Conservation (phyloP, 2,113 vertebrate species). For the Nestor notabilis region DNA sequence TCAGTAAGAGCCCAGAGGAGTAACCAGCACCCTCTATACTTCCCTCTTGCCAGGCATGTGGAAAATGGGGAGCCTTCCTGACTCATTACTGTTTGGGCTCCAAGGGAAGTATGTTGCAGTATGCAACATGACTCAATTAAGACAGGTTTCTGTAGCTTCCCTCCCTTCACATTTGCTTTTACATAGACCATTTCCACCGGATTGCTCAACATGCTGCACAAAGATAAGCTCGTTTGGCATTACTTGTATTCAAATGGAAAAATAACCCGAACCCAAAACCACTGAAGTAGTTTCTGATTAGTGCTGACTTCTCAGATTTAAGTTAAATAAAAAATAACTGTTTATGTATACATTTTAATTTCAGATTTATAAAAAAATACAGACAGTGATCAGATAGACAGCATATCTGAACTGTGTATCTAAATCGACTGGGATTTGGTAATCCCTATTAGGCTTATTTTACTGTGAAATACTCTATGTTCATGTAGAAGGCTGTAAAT, state of each 20-base stretch:
- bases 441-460: conserved; percentile 12
- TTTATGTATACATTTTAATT: neutral
- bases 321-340: neutral
- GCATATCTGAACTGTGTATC: neutral
- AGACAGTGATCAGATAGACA: neutral
- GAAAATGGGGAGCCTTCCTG: neutral
- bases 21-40: neutral
- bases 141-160: conserved; percentile 38
- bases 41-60: neutral
- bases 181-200: neutral
- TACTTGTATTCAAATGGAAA: neutral
- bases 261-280: neutral
- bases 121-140: neutral
- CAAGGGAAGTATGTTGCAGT: neutral
- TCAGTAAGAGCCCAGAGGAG: neutral
- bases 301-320: neutral
- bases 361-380: neutral
- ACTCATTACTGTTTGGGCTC: neutral
- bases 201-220: neutral
- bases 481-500: neutral
- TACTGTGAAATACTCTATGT: neutral
- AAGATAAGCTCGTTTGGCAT: neutral
- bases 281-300: neutral
- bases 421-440: neutral
- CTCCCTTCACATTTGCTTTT: neutral